Base-by-base conservation (phyloP, 2,113 vertebrate species). In the Percina caprodes region DNA sequence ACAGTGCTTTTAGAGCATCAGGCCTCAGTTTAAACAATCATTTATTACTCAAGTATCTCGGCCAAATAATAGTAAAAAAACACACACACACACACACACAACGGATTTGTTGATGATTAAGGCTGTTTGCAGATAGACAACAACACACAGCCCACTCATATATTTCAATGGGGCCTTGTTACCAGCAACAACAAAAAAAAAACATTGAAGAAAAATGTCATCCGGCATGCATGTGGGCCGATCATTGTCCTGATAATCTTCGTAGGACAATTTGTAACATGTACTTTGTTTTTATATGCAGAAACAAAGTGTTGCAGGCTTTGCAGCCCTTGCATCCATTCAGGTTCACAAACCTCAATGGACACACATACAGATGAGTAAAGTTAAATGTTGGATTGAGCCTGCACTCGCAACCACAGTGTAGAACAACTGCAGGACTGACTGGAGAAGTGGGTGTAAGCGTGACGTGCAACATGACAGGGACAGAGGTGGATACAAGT, bases 401-500 rank as follows among this genome's bases (percentile, higher is more conserved):
- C 23, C 9, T 35, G n/a, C 16, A 48, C 56, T 30, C 46, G 46
- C 11, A 26, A 30, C 63, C 18, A n/a, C 16, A 63, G 16, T 60
- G 52, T 33, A 21, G 48, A 23, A 80, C 19, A 75, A 77, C 48
- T 77, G 49, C 46, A 67, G 21, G 24, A 72, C 55, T 30, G 68
- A 33, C 33, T 12, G 4, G 9, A 49, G 51, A 13, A 59, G 79
- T 74, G 55, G 82, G 87, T 12, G 67, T 63, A 23, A 21, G 76
- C n/a, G 16, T 80, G 86, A 86, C 24, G 69, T 58, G 39, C 39
- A 58, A 77, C 79, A 73, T 59, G 82, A 80, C 77, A 73, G 54
- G 63, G 77, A 83, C 76, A 80, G 66, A 86, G 80, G 74, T 86
- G 84, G 84, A 86, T 69, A 80, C 71, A 85, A 91, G 77, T 42